Base-by-base conservation (phyloP, 2,797 vertebrate genomes). In the Brachyrhaphis roseni region DNA sequence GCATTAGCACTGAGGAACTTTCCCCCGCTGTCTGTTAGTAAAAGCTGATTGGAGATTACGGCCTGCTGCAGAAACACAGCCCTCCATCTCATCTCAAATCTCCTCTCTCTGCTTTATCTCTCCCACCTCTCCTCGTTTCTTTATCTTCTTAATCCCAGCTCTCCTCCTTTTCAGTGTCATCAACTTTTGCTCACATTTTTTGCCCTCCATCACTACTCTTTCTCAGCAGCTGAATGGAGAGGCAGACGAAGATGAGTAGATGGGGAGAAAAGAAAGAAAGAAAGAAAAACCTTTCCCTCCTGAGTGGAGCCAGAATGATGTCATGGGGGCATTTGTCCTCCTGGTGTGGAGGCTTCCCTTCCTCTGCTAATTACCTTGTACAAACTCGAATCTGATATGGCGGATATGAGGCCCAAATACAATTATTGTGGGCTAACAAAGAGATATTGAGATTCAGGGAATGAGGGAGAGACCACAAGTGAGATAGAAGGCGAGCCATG, bases 361-460 rank as follows among this genome's bases (percentile, higher is more conserved):
- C 94, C 94, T 94, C 90, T 92, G 94, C 93, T 96, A 95, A 96
- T 96, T 96, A 95, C 94, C 94, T 93, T 95, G 94, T 95, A 94
- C 95, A 96, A 95, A 96, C 95, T 95, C 90, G 79, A 95, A 95
- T 95, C 93, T 94, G 95, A 96, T 96, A 95, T 87, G 91, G 93
- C 91, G 94, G 95, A 96, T 96, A 95, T 95, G 93, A 93, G 92
- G 90, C 91, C 91, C 92, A 94, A 96, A 95, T 91, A 95, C 91
- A 95, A 95, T 95, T 96, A 96, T 93, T 94, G 91, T 90, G 90
- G 92, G 92, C 87, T 92, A 94, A 93, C 92, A 95, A 93, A 95
- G 91, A 95, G 92, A 94, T 93, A 94, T 92, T 93, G 93, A 93
- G 93, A 94, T 93, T 91, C 92, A 83, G 91, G 88, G 92, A 93